Base-by-base conservation (phyloP, 2,113 vertebrate genomes). In the Mirza zaza region DNA sequence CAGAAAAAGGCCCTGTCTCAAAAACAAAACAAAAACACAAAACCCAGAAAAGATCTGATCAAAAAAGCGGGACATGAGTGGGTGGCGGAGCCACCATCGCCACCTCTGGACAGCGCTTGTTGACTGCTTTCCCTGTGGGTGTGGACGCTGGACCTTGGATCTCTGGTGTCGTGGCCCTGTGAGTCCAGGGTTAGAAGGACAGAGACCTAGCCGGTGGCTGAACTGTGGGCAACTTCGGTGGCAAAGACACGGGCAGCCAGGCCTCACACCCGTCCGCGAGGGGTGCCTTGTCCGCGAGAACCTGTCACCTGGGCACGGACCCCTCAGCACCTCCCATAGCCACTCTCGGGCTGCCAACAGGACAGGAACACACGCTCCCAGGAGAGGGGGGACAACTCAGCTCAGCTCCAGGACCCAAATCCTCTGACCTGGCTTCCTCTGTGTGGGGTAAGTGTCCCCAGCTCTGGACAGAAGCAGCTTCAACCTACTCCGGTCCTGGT, bases 111-210 rank as follows among this genome's bases (percentile, higher is more conserved):
- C 0, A 0, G 18, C 6, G 45, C 71, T 42, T 21, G 50, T 13
- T 15, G 14, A 45, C 39, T 3, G 65, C 15, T 25, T 42, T 25
- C 48, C 84, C 36, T 29, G 7, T 36, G 61, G 36, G 8, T 2
- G 0, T 4, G 10, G 70, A 20, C 0, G 5, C 17, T 1, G 6
- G 34, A 15, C 9, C 52, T 71, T 10, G 0, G 13, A 0, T 15
- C 42, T 18, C 34, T 6, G 1, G 52, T 12, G 29, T n/a, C 36
- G 0, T n/a, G 20, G 48, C 32, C 45, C 76, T 14, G 10, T 1
- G 5, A 85, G 29, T 3, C 27, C 14, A 14, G 20, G 32, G 39
- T 27, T 27, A 36, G n/a, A 18, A 9, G 25, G 57, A n/a, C 8
- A 42, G 63, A 90, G 67, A 13, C 27, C 45, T 61, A 45, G 23